These are phyloP conservation scores for Bryconaethiops microstoma DNA, from an alignment of 2,797 vertebrate genomes.

Conservation along the genomic window DNA sequence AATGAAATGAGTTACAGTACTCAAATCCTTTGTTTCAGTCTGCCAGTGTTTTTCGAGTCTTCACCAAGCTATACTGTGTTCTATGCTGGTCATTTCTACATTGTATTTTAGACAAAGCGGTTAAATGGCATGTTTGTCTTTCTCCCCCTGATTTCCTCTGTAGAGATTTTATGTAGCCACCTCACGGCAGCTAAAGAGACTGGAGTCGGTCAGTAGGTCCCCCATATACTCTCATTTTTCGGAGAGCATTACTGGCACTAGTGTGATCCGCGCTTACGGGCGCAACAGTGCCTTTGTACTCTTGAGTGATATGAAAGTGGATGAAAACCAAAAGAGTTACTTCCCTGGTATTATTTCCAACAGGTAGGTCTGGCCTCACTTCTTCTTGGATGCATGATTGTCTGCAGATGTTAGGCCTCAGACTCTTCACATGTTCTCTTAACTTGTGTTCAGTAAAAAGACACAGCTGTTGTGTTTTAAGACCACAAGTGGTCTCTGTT, in stretches of 20 bases:
- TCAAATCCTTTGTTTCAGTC: not conserved
- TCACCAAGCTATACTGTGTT: not conserved
- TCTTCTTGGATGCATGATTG: conserved; percentile 48
- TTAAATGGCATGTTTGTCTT: conserved; percentile 63
- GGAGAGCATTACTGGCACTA: conserved; percentile 89
- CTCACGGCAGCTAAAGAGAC: conserved; percentile 92
- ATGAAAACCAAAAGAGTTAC: conserved; percentile 91
- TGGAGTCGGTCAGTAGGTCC: conserved; percentile 95
- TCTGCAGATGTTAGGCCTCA: conserved; percentile 42
- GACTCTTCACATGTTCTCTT: conserved; percentile 19
- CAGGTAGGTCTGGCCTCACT: conserved; percentile 79
- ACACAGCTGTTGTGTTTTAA: not conserved
- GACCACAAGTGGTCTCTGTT: conserved; percentile 19
- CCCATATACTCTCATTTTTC: conserved; percentile 98
- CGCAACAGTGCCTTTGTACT: conserved; percentile 81
- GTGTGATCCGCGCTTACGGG: conserved; percentile 91
- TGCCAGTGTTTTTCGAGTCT: conserved; percentile 32
- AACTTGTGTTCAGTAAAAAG: not conserved
- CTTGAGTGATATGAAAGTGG: conserved; percentile 85
- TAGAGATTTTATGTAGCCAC: conserved; percentile 97
- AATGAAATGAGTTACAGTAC: not conserved
- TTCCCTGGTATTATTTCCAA: conserved; percentile 90
- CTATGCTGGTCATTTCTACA: not conserved
- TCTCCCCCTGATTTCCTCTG: conserved; percentile 48
- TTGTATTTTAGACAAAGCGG: conserved; percentile 31